These are phyloP conservation scores for Neoarius graeffei DNA, from an alignment of 2,113 vertebrate genomes.

Conservation along the genomic window DNA sequence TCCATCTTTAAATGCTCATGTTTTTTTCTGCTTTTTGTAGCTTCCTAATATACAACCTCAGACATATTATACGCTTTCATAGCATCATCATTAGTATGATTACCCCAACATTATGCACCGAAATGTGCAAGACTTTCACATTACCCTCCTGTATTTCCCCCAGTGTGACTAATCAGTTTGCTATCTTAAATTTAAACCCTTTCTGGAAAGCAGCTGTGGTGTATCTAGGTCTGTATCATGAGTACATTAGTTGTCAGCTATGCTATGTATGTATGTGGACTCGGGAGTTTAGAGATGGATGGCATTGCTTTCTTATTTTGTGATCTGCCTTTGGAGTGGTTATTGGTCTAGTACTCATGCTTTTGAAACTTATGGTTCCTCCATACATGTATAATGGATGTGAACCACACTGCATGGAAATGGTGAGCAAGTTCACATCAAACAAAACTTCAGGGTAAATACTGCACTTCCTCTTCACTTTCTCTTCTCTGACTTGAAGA, in stretches of 20 bases:
- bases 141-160: constrained; percentile 12
- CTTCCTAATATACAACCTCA: background rate
- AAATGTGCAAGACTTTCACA: constrained; percentile 14
- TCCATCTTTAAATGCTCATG: background rate
- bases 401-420: constrained; percentile 62
- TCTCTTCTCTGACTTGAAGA: constrained; percentile 13
- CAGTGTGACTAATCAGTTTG: constrained; percentile 30
- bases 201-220: background rate
- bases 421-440: constrained; percentile 58
- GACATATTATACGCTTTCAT: constrained; percentile 5
- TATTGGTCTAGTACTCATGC: constrained; percentile 28
- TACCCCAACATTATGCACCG: constrained; percentile 4
- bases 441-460: constrained; percentile 25
- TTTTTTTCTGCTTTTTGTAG: background rate
- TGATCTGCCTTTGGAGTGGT: constrained; percentile 2
- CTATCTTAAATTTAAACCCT: constrained; percentile 28
- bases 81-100: background rate
- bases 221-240: constrained; percentile 17
- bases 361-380: constrained; percentile 35
- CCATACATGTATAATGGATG: constrained; percentile 52
- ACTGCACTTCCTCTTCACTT: constrained; percentile 12
- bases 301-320: background rate
- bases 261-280: background rate
- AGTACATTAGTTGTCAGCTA: background rate
- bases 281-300: background rate